A percentile compares a stretch with the other conserved stretches of the same genome.
Evolutionary conservation across 2,888 invertebrate genomes (phyloP).

Genomic region (Cantharis flavilabris): DNA sequence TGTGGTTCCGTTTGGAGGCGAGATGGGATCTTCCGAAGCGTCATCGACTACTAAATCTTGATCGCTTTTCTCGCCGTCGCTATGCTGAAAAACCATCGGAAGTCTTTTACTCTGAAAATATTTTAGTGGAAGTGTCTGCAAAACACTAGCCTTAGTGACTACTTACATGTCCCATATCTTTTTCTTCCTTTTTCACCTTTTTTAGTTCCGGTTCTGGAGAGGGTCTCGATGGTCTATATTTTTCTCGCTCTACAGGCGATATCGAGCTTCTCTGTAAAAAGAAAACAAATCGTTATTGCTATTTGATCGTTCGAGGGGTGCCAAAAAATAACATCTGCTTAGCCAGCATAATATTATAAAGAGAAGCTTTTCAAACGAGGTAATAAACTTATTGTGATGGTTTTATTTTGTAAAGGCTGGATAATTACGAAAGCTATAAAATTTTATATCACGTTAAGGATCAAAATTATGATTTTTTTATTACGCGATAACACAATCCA

Average conservation of each 20-base stretch:
- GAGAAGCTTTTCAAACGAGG: slow-evolving; percentile 36
- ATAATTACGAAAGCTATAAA: not conserved
- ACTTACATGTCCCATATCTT: slow-evolving; percentile 81
- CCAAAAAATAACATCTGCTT: slow-evolving; percentile 28
- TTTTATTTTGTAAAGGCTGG: slow-evolving; percentile 44
- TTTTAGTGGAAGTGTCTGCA: not conserved
- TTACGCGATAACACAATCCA: not conserved
- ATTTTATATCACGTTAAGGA: not conserved
- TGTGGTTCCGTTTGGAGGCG: slow-evolving; percentile 85
- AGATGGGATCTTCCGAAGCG: slow-evolving; percentile 87
- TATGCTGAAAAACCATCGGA: slow-evolving; percentile 61
- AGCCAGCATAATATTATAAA: slow-evolving; percentile 41
- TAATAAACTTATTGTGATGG: slow-evolving; percentile 39
- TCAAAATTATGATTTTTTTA: not conserved
- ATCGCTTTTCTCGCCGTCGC: slow-evolving; percentile 85
- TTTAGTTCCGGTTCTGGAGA: slow-evolving; percentile 75
- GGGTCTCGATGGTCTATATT: slow-evolving; percentile 76
- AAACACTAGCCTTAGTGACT: slow-evolving; percentile 45
- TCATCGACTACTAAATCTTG: slow-evolving; percentile 95
- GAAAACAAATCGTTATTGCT: not conserved
- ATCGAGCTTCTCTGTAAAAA: slow-evolving; percentile 75
- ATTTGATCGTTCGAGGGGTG: slow-evolving; percentile 7
- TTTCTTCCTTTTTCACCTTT: slow-evolving; percentile 83
- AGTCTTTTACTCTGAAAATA: slow-evolving; percentile 15
- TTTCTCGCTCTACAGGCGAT: slow-evolving; percentile 80